Evolutionary conservation across 2,113 vertebrate genomes (phyloP).

Genomic region (Scomber japonicus): DNA sequence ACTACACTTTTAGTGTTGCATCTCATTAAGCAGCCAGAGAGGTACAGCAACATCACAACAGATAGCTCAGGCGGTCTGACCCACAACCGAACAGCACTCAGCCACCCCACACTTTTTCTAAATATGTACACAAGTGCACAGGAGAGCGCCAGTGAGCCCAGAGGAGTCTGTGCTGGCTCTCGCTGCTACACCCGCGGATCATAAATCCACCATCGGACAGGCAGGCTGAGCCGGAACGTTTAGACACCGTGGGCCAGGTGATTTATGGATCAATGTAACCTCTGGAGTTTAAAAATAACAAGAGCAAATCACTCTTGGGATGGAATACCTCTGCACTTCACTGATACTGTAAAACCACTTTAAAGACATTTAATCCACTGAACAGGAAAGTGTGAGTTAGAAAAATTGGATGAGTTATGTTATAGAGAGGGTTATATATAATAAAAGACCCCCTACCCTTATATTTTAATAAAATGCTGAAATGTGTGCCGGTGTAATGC

Average conservation of each 20-base stretch:
- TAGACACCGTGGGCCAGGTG: conserved; percentile 59
- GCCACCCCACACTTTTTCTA: conserved; percentile 70
- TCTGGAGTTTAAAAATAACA: conserved; percentile 82
- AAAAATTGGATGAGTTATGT: conserved; percentile 59
- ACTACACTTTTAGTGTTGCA: conserved; percentile 9
- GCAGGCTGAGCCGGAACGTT: conserved; percentile 61
- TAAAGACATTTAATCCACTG: conserved; percentile 69
- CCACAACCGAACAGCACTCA: conserved; percentile 54
- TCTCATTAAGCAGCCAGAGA: conserved; percentile 46
- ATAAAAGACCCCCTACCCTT: conserved; percentile 30
- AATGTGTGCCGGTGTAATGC: conserved; percentile 35
- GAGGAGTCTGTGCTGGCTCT: conserved; percentile 49
- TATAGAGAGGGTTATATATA: conserved; percentile 50
- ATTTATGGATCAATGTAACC: conserved; percentile 77
- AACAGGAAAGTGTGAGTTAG: conserved; percentile 30
- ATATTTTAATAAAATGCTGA: conserved; percentile 50
- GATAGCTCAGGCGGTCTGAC: conserved; percentile 51
- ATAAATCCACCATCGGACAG: conserved; percentile 73
- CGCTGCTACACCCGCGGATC: conserved; percentile 49
- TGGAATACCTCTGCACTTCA: conserved; percentile 58
- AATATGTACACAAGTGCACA: conserved; percentile 76
- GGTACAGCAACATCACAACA: conserved; percentile 53
- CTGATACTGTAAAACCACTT: conserved; percentile 69
- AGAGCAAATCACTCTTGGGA: conserved; percentile 70
- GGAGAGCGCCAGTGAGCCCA: conserved; percentile 57